Evolutionary conservation across 2,113 vertebrate genomes (phyloP), one percentile per base, ranked within the genome.

Genomic region (Meriones unguiculatus): DNA sequence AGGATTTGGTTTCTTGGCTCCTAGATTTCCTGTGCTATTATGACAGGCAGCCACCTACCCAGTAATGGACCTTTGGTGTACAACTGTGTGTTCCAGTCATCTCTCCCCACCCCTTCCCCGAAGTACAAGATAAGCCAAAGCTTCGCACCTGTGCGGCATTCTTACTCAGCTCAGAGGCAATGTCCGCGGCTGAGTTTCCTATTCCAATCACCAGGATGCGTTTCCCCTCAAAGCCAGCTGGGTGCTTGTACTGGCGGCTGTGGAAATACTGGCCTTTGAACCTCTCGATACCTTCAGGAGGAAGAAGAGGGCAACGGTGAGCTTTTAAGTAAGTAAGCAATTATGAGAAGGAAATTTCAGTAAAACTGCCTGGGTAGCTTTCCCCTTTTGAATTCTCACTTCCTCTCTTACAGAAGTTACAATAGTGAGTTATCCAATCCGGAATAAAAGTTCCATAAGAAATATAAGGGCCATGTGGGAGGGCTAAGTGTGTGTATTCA

Each of bases 181-280:
- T 98, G 73, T 99, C 99, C 35, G 98, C 98, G 50, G 98, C 99
- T 15, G 99, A 99, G 97, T 99, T 99, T 20, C 99, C 99, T 76
- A 98, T 98, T 65, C 98, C 99, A 69, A 99, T 97, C 87, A 99
- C 98, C 94, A 99, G 97, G 67, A 99, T 98, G 35, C 89, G 98
- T 95, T 99, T 99, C 35, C 98, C 98, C 78, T 98, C 72, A 76
- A 97, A 99, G 24, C 73, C 92, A 0, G 97, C 90, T 57, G 98
- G 98, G 14, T 97, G 92, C 95, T 99, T 99, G 93, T 99, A 99
- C 15, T 99, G 98, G 97, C 98, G 98, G 96, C 99, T 99, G 81
- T 99, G 99, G 86, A 98, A 96, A 93, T 98, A 98, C 14, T 96
- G 97, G 15, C 99, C 99, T 93, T 98, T 97, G 97, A 99, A 99